A percentile compares a stretch with the other conserved stretches of the same genome.
Evolutionary conservation across 2,113 vertebrate species (phyloP).

Genomic region (Megaceryle maxima): DNA sequence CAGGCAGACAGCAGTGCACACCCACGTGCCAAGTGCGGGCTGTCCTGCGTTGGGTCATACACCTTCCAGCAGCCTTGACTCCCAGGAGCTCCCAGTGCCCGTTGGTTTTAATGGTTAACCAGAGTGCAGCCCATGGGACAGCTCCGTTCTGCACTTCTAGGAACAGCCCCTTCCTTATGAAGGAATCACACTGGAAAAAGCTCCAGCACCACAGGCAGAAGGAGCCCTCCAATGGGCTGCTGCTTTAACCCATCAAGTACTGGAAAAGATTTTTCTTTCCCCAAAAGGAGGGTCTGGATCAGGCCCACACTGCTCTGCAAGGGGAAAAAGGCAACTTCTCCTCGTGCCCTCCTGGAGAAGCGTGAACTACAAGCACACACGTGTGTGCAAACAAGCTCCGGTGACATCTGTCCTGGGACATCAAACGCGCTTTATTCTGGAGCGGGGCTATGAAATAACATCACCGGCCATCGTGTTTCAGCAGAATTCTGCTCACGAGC

Average conservation of each 20-base stretch:
- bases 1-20: neutral
- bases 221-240: neutral
- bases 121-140: neutral
- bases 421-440: neutral
- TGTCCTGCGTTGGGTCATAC: no score
- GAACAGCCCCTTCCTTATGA: neutral
- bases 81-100: neutral
- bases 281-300: neutral
- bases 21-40: no score
- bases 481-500: neutral
- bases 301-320: neutral
- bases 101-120: neutral
- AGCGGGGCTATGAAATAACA: accelerated
- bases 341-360: neutral
- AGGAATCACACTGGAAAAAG: neutral
- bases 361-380: neutral
- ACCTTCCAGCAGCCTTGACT: neutral
- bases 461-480: accelerated
- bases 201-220: neutral
- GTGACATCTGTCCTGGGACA: neutral
- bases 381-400: neutral
- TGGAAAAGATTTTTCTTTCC: neutral
- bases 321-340: neutral
- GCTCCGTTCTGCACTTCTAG: neutral
- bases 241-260: neutral